Conservation (phyloP, 2,113 vertebrate genomes). For the Otus sunia region DNA sequence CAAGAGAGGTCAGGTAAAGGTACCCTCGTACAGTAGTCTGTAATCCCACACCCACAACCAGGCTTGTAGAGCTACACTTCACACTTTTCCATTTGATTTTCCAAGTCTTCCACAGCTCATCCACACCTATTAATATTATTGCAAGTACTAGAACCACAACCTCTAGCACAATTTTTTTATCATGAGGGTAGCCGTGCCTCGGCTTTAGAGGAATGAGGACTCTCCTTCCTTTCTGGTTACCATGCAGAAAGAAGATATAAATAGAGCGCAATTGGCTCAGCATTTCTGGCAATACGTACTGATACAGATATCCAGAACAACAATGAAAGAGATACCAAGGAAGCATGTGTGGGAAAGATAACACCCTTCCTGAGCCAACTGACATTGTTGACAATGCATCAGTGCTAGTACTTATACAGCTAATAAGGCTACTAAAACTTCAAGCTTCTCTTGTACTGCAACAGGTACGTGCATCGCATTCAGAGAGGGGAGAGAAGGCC, state of each 20-base stretch:
- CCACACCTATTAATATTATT: background rate
- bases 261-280: background rate
- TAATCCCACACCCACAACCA: background rate
- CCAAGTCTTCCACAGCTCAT: background rate
- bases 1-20: background rate
- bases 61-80: too few relatives aligned
- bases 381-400: rapidly evolving
- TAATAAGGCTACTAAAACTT: background rate
- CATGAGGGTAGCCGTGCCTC: background rate
- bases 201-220: background rate
- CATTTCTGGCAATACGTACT: background rate
- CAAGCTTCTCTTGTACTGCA: background rate
- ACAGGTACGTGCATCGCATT: background rate
- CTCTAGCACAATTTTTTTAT: background rate
- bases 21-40: background rate
- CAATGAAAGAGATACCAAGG: background rate
- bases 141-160: background rate
- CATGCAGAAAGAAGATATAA: background rate
- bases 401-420: background rate
- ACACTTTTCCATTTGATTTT: background rate
- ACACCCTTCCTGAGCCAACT: rapidly evolving
- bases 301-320: background rate
- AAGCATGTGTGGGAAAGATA: background rate
- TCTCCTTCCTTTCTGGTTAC: background rate
- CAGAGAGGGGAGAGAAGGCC: background rate